Conservation (phyloP, 2,888 invertebrate genomes). For the Oxycera nigricornis region DNA sequence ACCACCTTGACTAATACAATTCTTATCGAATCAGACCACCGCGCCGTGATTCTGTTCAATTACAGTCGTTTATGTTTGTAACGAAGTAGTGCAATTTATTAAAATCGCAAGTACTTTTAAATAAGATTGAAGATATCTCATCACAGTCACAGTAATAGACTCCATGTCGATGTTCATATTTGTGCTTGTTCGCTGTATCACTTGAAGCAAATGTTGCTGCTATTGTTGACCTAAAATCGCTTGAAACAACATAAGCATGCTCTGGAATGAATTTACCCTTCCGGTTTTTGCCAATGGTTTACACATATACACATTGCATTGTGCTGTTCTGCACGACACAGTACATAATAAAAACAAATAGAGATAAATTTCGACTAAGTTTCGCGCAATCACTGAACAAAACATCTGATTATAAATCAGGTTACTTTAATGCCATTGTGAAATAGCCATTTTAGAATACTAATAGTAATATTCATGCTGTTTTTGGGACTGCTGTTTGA, state of each 20-base stretch:
- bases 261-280: constrained; percentile 15
- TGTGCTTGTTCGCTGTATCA: background rate
- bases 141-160: background rate
- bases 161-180: background rate
- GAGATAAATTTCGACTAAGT: no score
- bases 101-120: constrained; percentile 23
- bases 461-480: no score
- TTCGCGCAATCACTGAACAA: no score
- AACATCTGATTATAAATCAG: no score
- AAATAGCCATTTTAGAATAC: no score
- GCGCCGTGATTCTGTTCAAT: background rate
- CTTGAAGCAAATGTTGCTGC: background rate
- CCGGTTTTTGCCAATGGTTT: background rate
- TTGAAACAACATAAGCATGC: background rate
- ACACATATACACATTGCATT: no score
- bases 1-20: no score
- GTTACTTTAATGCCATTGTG: no score
- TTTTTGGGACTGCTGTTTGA: no score
- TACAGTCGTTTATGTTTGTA: background rate
- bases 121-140: constrained; percentile 10
- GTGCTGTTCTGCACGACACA: no score
- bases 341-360: no score
- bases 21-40: background rate
- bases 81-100: background rate
- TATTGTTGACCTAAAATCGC: constrained; percentile 29